phyloP scores from a whole-genome alignment of 23 tunicate species.

The Botrylloides violaceus region DNA sequence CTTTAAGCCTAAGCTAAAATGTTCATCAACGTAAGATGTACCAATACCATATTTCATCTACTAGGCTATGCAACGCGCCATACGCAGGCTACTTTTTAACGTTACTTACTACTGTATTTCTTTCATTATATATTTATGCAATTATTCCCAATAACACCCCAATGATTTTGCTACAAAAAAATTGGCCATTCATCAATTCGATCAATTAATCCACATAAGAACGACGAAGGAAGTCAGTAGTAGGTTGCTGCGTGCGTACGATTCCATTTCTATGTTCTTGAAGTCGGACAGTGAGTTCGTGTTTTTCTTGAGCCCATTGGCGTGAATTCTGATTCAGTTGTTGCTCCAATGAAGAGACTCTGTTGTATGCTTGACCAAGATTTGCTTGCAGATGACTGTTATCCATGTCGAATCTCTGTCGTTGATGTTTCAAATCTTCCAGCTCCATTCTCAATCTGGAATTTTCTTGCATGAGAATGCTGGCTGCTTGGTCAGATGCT shows the following conservation, averaged over 20 bases:
- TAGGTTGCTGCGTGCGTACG: slow-evolving; percentile 29
- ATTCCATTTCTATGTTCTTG: slow-evolving; percentile 96
- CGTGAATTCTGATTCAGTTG: slow-evolving; percentile 84
- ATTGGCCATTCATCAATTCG: too few relatives aligned
- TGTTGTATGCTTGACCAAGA: slow-evolving; percentile 48
- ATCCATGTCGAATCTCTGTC: slow-evolving; percentile 36
- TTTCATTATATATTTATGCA: too few relatives aligned
- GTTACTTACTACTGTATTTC: too few relatives aligned
- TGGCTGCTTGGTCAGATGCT: slow-evolving; percentile 23
- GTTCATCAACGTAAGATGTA: too few relatives aligned
- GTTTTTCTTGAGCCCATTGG: slow-evolving; percentile 77
- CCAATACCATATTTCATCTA: too few relatives aligned
- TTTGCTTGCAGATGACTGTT: slow-evolving; percentile 33
- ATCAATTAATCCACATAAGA: background rate
- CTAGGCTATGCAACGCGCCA: too few relatives aligned
- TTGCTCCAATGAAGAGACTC: slow-evolving; percentile 52
- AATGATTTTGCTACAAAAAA: too few relatives aligned
- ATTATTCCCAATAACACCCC: too few relatives aligned
- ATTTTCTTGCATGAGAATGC: slow-evolving; percentile 55
- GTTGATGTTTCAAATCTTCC: slow-evolving; percentile 33
- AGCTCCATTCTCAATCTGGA: slow-evolving; percentile 46
- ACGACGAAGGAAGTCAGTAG: background rate
- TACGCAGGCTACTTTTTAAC: too few relatives aligned
- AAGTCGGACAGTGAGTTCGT: slow-evolving; percentile 73
- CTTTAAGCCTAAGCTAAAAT: too few relatives aligned